Percentiles rank a stretch among this genome's conserved stretches.
Conservation (phyloP, 1,140 invertebrate species). For the Drosophila ambigua region DNA sequence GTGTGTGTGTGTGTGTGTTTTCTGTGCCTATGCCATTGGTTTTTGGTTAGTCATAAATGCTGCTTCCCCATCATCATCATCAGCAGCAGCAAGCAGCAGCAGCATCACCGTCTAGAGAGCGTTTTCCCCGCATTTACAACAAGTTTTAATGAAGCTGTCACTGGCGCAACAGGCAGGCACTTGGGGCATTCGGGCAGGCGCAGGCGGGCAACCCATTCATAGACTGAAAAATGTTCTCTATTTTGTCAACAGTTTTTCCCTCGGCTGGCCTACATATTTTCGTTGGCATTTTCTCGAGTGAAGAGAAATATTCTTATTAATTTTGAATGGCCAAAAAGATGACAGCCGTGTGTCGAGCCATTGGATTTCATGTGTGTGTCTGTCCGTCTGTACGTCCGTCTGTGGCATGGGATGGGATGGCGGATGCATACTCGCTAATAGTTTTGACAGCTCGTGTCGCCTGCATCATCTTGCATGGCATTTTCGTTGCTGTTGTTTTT, state of each 20-base stretch:
- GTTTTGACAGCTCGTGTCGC: constrained; percentile 75
- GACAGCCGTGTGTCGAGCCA: constrained; percentile 14
- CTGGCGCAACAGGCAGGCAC: constrained; percentile 61
- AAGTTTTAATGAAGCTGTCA: constrained; percentile 74
- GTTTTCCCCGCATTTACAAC: constrained; percentile 29
- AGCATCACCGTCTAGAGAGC: constrained; percentile 18
- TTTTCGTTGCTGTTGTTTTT: constrained; percentile 19
- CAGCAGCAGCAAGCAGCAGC: constrained; percentile 23
- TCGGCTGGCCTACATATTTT: constrained; percentile 67
- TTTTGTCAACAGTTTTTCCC: constrained; percentile 63
- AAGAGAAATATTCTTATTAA: constrained; percentile 70
- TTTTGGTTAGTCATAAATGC: constrained; percentile 35
- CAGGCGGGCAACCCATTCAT: constrained; percentile 58
- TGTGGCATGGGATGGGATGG: neutral
- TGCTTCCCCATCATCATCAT: constrained; percentile 13
- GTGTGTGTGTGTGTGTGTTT: constrained; percentile 10
- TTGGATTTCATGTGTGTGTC: constrained; percentile 8
- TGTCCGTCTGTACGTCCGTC: constrained; percentile 1
- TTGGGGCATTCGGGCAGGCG: constrained; percentile 64
- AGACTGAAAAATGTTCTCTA: constrained; percentile 17
- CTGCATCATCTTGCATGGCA: constrained; percentile 46
- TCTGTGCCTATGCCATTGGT: constrained; percentile 45
- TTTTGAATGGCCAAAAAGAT: constrained; percentile 66
- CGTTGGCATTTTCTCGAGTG: constrained; percentile 65
- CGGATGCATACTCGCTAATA: constrained; percentile 61